Percentiles rank a stretch among this genome's conserved stretches.
These are phyloP conservation scores for Hypanus sabinus DNA, from an alignment of 2,113 vertebrate species.

Conservation along the genomic window DNA sequence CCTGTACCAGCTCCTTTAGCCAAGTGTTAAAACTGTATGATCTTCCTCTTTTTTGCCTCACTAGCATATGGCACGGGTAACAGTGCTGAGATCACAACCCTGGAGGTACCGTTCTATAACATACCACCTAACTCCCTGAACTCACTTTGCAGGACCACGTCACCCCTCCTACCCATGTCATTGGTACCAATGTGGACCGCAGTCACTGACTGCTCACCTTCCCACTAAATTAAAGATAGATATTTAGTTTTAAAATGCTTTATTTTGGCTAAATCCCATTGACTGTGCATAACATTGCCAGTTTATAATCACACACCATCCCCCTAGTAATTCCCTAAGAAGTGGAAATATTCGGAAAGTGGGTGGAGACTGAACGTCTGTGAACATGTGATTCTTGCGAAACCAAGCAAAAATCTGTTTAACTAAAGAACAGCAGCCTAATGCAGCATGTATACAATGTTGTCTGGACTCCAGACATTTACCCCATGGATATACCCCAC, in stretches of 20 bases:
- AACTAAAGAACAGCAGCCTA: constrained; percentile 12
- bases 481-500: not conserved
- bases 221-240: not conserved
- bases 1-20: too few species aligned
- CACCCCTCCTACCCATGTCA: too few species aligned
- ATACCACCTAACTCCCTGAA: too few species aligned
- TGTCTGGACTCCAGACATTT: not conserved
- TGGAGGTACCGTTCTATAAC: too few species aligned
- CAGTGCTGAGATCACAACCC: too few species aligned
- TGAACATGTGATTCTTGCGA: constrained; percentile 21
- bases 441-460: not conserved
- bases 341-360: constrained; percentile 24
- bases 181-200: too few species aligned
- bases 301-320: not conserved
- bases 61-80: too few species aligned
- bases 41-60: too few species aligned
- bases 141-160: too few species aligned
- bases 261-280: constrained; percentile 10
- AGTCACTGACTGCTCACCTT: too few species aligned
- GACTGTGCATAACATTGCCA: constrained; percentile 17
- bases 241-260: not conserved
- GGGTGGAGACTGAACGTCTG: constrained; percentile 26
- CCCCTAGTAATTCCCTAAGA: not conserved
- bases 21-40: too few species aligned
- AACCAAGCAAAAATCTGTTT: constrained; percentile 7